A percentile compares a stretch with the other conserved stretches of the same genome.
Conservation (phyloP, 2,888 invertebrate species). For the Sipunculus nudus region DNA sequence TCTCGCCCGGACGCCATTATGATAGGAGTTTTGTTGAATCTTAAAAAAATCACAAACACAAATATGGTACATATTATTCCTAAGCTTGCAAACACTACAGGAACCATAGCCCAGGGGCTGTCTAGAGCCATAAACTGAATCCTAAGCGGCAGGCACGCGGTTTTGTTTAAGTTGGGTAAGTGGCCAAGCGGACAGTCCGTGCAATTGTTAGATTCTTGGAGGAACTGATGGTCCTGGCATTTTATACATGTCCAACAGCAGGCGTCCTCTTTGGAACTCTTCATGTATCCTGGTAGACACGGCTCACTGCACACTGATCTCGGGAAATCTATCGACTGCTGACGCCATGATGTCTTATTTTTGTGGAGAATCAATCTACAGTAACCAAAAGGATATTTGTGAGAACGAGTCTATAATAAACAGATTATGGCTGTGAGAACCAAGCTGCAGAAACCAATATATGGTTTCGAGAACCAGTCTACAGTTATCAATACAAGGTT, state of each 20-base stretch:
- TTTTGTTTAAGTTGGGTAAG: constrained; percentile 72
- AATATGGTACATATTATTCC: constrained; percentile 74
- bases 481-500: too few species aligned
- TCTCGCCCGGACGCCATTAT: constrained; percentile 83
- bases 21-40: constrained; percentile 74
- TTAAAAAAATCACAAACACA: constrained; percentile 75
- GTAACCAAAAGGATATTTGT: constrained; percentile 13
- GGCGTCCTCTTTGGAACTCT: constrained; percentile 65
- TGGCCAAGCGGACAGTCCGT: constrained; percentile 71
- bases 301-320: constrained; percentile 75
- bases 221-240: constrained; percentile 72
- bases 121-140: constrained; percentile 73
- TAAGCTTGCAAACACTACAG: constrained; percentile 72
- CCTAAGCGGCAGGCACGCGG: constrained; percentile 71
- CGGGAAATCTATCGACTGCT: constrained; percentile 65
- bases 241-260: constrained; percentile 79
- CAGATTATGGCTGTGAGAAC: too few species aligned
- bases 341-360: constrained; percentile 47
- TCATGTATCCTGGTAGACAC: constrained; percentile 72
- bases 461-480: too few species aligned
- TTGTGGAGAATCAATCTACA: constrained; percentile 50
- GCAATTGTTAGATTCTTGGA: constrained; percentile 68
- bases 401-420: too few species aligned
- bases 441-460: too few species aligned
- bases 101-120: constrained; percentile 76